Evolutionary conservation across 2,113 vertebrate species (phyloP).

Genomic region (Grantiella picta): DNA sequence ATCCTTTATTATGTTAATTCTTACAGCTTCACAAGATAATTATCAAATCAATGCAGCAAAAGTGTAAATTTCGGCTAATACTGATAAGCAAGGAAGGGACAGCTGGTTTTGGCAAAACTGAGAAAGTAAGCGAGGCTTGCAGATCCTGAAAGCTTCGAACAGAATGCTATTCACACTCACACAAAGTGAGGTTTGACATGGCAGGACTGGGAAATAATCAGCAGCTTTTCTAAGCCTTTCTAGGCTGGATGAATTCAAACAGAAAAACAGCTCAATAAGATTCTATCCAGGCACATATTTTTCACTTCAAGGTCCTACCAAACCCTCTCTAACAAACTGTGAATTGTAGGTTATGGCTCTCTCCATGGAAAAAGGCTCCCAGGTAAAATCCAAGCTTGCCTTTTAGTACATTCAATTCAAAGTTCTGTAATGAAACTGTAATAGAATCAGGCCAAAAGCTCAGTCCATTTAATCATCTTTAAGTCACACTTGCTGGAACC

Average conservation of each 20-base stretch:
- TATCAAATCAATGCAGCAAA: neutral
- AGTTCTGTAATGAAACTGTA: conserved; percentile 14
- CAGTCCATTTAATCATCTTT: conserved; percentile 22
- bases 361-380: neutral
- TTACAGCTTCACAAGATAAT: neutral
- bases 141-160: neutral
- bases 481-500: conserved; percentile 24
- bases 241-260: conserved; percentile 7
- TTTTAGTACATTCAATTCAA: neutral
- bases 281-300: neutral
- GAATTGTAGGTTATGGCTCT: neutral
- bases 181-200: neutral
- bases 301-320: conserved; percentile 18
- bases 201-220: conserved; percentile 8
- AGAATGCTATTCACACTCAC: neutral
- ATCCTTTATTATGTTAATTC: neutral
- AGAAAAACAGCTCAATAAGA: conserved; percentile 15
- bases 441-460: conserved; percentile 10
- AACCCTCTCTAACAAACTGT: conserved; percentile 4
- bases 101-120: neutral
- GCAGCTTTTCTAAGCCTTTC: neutral
- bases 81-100: neutral
- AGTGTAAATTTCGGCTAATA: neutral
- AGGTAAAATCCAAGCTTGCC: conserved; percentile 26
- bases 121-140: neutral